These are phyloP conservation scores for Drosophila neutralis DNA, from an alignment of 2,888 invertebrate genomes.

Conservation along the genomic window DNA sequence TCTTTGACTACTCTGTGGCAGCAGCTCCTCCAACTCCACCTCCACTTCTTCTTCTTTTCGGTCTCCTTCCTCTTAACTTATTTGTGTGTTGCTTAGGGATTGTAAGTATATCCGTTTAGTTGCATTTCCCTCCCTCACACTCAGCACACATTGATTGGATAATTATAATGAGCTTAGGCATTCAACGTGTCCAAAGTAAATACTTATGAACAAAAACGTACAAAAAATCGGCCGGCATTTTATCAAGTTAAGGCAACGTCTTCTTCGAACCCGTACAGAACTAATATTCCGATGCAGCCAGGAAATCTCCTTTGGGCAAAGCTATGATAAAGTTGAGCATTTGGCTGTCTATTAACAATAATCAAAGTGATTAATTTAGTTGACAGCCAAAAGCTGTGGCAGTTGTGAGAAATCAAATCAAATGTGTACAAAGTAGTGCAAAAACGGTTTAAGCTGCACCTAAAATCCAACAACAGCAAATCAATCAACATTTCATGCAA, in stretches of 20 bases:
- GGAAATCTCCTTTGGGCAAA: no score
- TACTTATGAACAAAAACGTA: not conserved
- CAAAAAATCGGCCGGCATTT: not conserved
- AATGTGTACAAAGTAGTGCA: constrained; percentile 10
- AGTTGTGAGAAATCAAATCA: not conserved
- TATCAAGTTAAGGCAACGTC: not conserved
- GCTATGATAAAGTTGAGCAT: not conserved
- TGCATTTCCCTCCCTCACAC: constrained; percentile 35
- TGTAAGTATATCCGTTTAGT: constrained; percentile 45
- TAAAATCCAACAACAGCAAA: constrained; percentile 13
- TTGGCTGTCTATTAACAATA: not conserved
- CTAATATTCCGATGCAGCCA: not conserved
- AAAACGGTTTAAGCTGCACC: constrained; percentile 17
- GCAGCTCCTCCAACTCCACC: not conserved
- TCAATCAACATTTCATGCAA: constrained; percentile 30
- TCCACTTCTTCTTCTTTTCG: not conserved
- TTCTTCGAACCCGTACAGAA: not conserved
- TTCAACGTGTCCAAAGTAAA: not conserved
- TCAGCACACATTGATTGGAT: constrained; percentile 61
- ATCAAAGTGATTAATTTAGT: not conserved
- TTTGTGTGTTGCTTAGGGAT: constrained; percentile 9
- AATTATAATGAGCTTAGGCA: constrained; percentile 69
- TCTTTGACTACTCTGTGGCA: constrained; percentile 18
- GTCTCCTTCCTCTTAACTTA: not conserved
- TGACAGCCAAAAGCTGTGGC: not conserved